Conservation (phyloP, 2,888 invertebrate genomes). For the Agonopterix heracliana region DNA sequence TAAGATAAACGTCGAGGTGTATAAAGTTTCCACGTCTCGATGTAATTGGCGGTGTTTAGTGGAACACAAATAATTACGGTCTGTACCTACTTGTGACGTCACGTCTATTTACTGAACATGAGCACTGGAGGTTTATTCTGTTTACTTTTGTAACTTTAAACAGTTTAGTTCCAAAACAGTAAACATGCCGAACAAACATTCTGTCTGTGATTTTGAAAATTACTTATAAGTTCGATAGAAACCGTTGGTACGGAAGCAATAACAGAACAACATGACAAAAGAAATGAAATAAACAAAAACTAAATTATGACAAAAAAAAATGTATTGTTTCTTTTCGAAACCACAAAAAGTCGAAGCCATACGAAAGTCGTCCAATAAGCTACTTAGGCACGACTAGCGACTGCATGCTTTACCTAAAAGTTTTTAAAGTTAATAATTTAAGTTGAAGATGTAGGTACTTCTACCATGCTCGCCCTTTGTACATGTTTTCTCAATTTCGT, state of each 20-base stretch:
- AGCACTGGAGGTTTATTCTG: not conserved
- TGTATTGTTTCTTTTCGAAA: too few relatives aligned
- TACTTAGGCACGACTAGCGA: too few relatives aligned
- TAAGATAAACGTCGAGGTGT: too few relatives aligned
- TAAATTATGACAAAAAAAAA: not conserved
- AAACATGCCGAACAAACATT: too few relatives aligned
- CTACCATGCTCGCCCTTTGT: not conserved
- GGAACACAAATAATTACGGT: conserved; percentile 54
- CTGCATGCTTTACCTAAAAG: too few relatives aligned
- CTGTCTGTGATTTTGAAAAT: not conserved
- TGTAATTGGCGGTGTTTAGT: conserved; percentile 49
- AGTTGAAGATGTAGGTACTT: too few relatives aligned
- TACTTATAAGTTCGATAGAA: not conserved
- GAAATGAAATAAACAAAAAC: not conserved
- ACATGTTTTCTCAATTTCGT: not conserved
- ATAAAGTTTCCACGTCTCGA: conserved; percentile 21
- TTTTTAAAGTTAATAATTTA: too few relatives aligned
- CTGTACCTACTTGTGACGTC: not conserved
- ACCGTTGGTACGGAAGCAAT: not conserved
- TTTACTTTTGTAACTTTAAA: not conserved
- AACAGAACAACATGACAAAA: not conserved
- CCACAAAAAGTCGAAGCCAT: too few relatives aligned
- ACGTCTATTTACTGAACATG: not conserved
- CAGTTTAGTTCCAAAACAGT: too few relatives aligned
- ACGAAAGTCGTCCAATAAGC: too few relatives aligned